Evolutionary conservation across 2,797 vertebrate species (phyloP).

Genomic region (Catharus ustulatus): DNA sequence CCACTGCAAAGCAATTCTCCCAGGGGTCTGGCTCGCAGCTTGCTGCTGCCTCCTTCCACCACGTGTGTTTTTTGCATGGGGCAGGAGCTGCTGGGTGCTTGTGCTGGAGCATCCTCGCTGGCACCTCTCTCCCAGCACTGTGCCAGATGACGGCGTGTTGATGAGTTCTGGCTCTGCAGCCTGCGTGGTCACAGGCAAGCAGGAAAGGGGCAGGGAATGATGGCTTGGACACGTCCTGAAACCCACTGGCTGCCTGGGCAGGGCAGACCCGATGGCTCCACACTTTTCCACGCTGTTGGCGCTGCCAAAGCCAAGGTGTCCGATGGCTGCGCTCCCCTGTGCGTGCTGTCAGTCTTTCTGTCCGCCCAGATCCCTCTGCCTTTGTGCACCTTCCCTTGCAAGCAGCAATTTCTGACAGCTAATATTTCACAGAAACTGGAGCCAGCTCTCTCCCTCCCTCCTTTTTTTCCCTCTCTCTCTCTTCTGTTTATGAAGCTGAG

Average conservation of each 20-base stretch:
- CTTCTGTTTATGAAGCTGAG: constrained; percentile 93
- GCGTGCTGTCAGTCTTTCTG: not conserved
- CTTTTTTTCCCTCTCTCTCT: constrained; percentile 74
- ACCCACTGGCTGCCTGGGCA: not conserved
- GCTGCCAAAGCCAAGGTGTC: fast-evolving
- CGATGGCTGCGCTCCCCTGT: fast-evolving
- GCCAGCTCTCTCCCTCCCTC: constrained; percentile 73
- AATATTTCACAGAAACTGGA: constrained; percentile 84
- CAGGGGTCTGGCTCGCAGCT: not conserved
- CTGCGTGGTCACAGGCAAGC: fast-evolving
- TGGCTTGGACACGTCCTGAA: not conserved
- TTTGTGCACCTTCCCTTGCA: constrained; percentile 63
- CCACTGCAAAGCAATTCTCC: not conserved
- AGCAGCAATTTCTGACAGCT: constrained; percentile 84
- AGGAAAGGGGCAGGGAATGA: not conserved
- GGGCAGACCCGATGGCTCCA: not conserved
- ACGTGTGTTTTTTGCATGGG: fast-evolving
- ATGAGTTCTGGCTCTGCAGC: not conserved
- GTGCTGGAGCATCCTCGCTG: not conserved
- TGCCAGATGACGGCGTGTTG: not conserved
- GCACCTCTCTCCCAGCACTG: not conserved
- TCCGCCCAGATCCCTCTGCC: not conserved
- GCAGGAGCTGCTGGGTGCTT: not conserved
- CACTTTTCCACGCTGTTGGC: not conserved
- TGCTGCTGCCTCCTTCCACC: not conserved